Base-by-base conservation (phyloP, 2,113 vertebrate genomes). In the Coreoperca whiteheadi region DNA sequence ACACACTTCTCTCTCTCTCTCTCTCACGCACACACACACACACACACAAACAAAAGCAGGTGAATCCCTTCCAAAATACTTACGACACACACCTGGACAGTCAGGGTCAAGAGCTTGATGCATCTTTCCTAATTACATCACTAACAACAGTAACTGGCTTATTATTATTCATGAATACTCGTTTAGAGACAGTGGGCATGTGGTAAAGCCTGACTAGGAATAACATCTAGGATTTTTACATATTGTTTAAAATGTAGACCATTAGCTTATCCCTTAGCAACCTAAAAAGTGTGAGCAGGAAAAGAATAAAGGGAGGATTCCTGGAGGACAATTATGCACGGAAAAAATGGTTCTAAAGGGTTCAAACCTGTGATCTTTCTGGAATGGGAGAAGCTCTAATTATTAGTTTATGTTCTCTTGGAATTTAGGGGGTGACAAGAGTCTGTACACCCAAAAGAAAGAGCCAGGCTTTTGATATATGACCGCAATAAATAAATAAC, bases 401-500 rank as follows among this genome's bases (percentile, higher is more conserved):
- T 77, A 43, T 9, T 30, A 51, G n/a, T 46, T 16, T 56, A 10
- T 11, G 18, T 46, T 74, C 8, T 73, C 18, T 59, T 41, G 54
- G 46, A 63, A 21, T 57, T 57, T 6, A 46, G 53, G 25, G 18
- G 64, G 30, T n/a, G 37, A 16, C 39, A 39, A 43, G 32, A 32
- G 48, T 10, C 10, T 32, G 6, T 37, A 30, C 8, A 23, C 4
- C 10, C 12, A 28, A 68, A 80, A 69, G n/a, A 43, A 61, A 85
- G 60, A 15, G 30, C 14, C 9, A 28, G 23, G n/a, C 1, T 7
- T 20, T 65, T 54, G 61, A 67, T 51, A 41, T 60, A 63, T n/a
- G 39, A 30, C 54, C 2, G 12, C n/a, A 11, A 46, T 85, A 53
- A 83, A 81, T 85, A 66, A 61, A 28, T 53, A 84, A 79, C 8